Evolutionary conservation across 2,113 vertebrate species (phyloP).

Genomic region (Nanger granti): DNA sequence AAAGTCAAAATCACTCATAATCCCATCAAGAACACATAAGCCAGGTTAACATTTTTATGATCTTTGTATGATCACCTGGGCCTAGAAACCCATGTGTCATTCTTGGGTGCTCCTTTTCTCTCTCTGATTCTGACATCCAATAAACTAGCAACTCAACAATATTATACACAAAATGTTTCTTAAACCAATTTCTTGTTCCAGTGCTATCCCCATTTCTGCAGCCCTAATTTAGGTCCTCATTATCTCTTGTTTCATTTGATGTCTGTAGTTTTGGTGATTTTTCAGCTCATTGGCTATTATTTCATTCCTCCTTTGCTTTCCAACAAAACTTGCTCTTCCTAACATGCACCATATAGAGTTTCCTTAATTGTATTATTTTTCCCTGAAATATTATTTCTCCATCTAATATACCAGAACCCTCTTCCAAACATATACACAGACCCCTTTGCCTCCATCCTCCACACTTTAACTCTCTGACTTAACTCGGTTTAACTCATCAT

Average conservation of each 20-base stretch:
- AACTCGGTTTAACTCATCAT: neutral
- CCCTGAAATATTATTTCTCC: neutral
- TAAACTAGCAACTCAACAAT: neutral
- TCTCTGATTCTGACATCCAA: neutral
- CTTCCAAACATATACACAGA: neutral
- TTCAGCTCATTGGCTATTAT: neutral
- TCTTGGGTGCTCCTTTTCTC: neutral
- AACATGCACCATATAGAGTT: neutral
- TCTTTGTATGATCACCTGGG: neutral
- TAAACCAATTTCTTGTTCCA: neutral
- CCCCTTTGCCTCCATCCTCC: rapidly evolving
- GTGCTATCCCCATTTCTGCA: neutral
- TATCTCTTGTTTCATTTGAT: neutral
- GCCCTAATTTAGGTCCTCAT: neutral
- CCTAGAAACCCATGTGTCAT: neutral
- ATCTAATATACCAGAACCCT: neutral
- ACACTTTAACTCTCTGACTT: neutral
- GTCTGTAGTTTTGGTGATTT: neutral
- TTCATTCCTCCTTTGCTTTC: neutral
- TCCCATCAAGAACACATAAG: neutral
- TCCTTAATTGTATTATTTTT: neutral
- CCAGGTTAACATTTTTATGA: neutral
- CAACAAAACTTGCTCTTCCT: neutral
- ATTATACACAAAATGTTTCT: neutral
- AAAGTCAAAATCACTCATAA: neutral